phyloP scores from a whole-genome alignment of 2,888 invertebrate genomes.

The Mycalesis mineus region DNA sequence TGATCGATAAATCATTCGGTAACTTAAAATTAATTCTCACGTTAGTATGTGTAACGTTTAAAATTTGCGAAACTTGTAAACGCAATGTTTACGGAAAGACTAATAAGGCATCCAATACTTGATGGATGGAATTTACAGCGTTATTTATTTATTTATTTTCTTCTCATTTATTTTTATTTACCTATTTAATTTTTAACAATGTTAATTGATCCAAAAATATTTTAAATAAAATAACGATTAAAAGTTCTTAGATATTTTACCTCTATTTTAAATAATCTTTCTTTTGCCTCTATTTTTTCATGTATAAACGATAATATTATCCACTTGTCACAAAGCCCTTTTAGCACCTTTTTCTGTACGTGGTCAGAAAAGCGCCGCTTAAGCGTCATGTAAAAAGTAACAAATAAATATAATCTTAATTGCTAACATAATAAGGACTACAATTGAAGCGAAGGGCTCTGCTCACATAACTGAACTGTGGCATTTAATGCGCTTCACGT shows the following conservation, averaged over 20 bases:
- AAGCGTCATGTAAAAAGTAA: neutral
- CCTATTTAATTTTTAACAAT: too few relatives aligned
- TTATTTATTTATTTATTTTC: neutral
- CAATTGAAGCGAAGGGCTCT: neutral
- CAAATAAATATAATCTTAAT: conserved; percentile 3
- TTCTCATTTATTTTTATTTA: too few relatives aligned
- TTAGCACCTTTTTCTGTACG: neutral
- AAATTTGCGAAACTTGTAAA: neutral
- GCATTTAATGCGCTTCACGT: conserved; percentile 32
- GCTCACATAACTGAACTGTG: conserved; percentile 27
- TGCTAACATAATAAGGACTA: neutral
- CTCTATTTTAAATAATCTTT: too few relatives aligned
- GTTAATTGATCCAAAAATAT: too few relatives aligned
- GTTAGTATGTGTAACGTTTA: neutral
- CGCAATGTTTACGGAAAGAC: neutral
- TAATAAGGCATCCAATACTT: neutral
- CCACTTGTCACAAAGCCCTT: neutral
- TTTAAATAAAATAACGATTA: too few relatives aligned
- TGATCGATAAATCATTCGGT: neutral
- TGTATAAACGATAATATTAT: too few relatives aligned
- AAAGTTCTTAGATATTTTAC: too few relatives aligned
- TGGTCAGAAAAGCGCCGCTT: neutral
- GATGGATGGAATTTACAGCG: neutral
- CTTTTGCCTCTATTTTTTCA: too few relatives aligned
- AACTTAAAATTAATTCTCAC: neutral